Evolutionary conservation across 2,113 vertebrate genomes (phyloP).

Genomic region (Clinocottus analis): DNA sequence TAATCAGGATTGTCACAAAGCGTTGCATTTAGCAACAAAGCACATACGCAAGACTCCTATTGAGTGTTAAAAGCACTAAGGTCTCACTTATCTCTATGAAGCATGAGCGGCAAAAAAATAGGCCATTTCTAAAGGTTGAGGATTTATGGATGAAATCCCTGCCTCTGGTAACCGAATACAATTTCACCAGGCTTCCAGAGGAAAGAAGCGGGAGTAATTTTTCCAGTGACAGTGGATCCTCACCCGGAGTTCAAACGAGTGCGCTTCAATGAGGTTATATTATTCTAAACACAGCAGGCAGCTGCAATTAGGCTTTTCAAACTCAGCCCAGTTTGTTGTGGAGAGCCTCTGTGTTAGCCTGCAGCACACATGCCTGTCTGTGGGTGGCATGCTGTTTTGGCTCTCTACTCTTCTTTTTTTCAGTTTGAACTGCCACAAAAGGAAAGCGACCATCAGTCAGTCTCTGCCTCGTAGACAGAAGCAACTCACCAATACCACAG

Average conservation of each 20-base stretch:
- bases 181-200: slow-evolving; percentile 29
- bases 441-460: slow-evolving; percentile 45
- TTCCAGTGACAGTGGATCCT: slow-evolving; percentile 19
- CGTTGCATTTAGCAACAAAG: slow-evolving; percentile 1
- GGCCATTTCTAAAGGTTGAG: slow-evolving; percentile 64
- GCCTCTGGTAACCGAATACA: slow-evolving; percentile 51
- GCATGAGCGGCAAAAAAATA: slow-evolving; percentile 44
- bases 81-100: slow-evolving; percentile 14
- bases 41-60: neutral
- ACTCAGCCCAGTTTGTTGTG: slow-evolving; percentile 51
- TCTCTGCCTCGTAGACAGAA: slow-evolving; percentile 32
- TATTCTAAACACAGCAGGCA: slow-evolving; percentile 47
- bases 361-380: slow-evolving; percentile 36
- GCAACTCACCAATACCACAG: slow-evolving; percentile 34
- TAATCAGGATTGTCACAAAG: slow-evolving; percentile 15
- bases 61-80: neutral
- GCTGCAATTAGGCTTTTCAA: slow-evolving; percentile 49
- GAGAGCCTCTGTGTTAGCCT: slow-evolving; percentile 13
- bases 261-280: slow-evolving; percentile 25
- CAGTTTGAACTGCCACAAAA: slow-evolving; percentile 44
- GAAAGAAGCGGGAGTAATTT: slow-evolving; percentile 16
- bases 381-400: slow-evolving; percentile 33
- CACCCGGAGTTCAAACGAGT: slow-evolving; percentile 41
- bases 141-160: slow-evolving; percentile 63
- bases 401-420: slow-evolving; percentile 15